A percentile compares a stretch with the other conserved stretches of the same genome.
phyloP scores from a whole-genome alignment of 2,113 vertebrate genomes.

The Rhabdornis inornatus region DNA sequence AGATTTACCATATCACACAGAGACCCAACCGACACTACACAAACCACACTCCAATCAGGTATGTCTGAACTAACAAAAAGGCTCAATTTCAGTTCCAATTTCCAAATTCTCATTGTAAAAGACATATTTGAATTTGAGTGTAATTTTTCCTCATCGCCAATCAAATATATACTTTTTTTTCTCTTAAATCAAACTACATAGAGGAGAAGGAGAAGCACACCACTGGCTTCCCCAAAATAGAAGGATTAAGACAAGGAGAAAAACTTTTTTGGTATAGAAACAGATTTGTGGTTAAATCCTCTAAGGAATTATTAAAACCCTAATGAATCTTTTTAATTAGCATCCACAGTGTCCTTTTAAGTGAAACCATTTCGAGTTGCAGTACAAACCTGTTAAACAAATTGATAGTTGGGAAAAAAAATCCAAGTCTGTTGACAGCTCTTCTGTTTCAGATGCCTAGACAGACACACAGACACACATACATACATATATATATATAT shows the following conservation, averaged over 20 bases:
- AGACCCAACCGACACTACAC: neutral
- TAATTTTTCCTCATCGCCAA: neutral
- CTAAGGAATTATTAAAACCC: constrained; percentile 44
- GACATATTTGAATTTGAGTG: neutral
- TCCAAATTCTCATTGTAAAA: neutral
- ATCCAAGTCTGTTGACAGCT: neutral
- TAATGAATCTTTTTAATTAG: constrained; percentile 62
- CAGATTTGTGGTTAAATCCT: constrained; percentile 24
- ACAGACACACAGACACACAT: neutral
- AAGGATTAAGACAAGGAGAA: neutral
- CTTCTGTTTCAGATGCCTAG: neutral
- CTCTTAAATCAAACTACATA: neutral
- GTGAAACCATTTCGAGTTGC: constrained; percentile 17
- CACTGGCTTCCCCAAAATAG: neutral
- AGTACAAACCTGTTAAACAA: constrained; percentile 40
- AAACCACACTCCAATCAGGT: neutral
- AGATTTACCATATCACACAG: neutral
- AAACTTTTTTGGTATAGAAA: constrained; percentile 38
- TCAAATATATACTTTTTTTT: neutral
- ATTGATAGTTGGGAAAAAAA: constrained; percentile 23
- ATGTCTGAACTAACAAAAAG: neutral
- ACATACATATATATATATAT: neutral
- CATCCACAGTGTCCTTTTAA: constrained; percentile 28
- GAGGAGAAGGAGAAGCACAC: neutral
- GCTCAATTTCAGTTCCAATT: neutral